Conservation (phyloP, 1,140 invertebrate genomes). For the Diorhabda elongata region DNA sequence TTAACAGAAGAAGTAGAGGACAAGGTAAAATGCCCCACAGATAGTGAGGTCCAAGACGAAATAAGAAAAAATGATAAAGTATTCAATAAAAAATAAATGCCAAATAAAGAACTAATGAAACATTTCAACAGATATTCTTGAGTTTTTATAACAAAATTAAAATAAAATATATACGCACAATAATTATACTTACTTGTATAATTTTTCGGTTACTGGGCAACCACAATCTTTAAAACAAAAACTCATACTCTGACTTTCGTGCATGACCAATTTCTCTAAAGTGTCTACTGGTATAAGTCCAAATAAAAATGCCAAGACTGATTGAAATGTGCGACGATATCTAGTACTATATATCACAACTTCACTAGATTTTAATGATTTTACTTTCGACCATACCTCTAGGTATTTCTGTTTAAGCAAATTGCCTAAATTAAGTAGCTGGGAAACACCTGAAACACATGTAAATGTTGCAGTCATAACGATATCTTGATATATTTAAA, state of each 20-base stretch:
- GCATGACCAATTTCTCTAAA: constrained; percentile 52
- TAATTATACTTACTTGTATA: constrained; percentile 50
- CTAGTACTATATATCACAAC: constrained; percentile 75
- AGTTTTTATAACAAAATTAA: background rate
- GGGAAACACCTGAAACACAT: constrained; percentile 44
- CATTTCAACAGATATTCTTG: background rate
- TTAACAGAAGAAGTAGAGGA: too few species aligned
- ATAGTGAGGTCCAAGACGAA: too few species aligned
- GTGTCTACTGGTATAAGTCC: constrained; percentile 61
- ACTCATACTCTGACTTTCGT: constrained; percentile 74
- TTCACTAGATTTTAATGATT: constrained; percentile 53
- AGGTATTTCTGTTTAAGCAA: constrained; percentile 68
- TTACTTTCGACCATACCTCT: constrained; percentile 38
- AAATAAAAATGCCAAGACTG: constrained; percentile 75
- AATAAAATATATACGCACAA: background rate
- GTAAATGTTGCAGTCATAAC: too few species aligned
- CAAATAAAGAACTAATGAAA: background rate
- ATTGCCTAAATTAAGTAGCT: constrained; percentile 73
- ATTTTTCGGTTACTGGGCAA: constrained; percentile 68
- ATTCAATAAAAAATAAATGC: background rate
- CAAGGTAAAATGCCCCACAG: too few species aligned
- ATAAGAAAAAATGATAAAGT: too few species aligned
- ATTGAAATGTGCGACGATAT: constrained; percentile 85
- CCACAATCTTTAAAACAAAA: constrained; percentile 82
- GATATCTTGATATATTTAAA: too few species aligned